Conservation (phyloP, 2,797 vertebrate species). For the Ammospiza maritima region DNA sequence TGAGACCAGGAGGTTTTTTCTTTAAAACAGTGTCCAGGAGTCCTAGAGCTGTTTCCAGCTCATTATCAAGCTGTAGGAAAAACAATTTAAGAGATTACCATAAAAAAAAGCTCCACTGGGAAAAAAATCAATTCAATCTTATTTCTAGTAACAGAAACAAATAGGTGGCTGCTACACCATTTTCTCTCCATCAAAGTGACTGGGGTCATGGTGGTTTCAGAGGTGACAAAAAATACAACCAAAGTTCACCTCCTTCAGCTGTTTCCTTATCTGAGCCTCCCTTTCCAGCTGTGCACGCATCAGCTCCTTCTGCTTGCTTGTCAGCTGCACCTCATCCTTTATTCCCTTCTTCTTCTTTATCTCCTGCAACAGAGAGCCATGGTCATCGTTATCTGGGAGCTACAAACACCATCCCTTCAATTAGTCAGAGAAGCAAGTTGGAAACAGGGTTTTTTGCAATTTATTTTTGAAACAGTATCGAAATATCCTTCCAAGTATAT, state of each 20-base stretch:
- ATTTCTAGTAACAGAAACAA: neutral
- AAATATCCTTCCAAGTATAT: neutral
- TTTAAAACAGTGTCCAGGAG: conserved; percentile 84
- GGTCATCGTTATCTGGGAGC: neutral
- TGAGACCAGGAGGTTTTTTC: conserved; percentile 84
- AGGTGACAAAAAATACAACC: neutral
- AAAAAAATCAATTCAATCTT: neutral
- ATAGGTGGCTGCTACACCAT: neutral
- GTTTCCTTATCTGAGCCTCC: conserved; percentile 87
- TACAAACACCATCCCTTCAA: neutral
- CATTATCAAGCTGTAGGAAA: conserved; percentile 84
- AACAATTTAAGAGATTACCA: neutral
- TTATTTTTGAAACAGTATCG: neutral
- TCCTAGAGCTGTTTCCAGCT: conserved; percentile 85
- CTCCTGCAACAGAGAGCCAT: conserved; percentile 79
- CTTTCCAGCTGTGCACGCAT: conserved; percentile 91
- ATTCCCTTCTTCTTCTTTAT: conserved; percentile 98
- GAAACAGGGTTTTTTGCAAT: neutral
- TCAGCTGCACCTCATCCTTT: conserved; percentile 94
- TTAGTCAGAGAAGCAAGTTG: neutral
- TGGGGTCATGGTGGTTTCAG: neutral
- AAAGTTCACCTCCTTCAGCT: conserved; percentile 82
- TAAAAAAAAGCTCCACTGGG: neutral
- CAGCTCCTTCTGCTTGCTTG: conserved; percentile 96
- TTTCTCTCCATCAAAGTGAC: neutral